phyloP scores from a whole-genome alignment of 2,113 vertebrate genomes.

The Plotosus lineatus region DNA sequence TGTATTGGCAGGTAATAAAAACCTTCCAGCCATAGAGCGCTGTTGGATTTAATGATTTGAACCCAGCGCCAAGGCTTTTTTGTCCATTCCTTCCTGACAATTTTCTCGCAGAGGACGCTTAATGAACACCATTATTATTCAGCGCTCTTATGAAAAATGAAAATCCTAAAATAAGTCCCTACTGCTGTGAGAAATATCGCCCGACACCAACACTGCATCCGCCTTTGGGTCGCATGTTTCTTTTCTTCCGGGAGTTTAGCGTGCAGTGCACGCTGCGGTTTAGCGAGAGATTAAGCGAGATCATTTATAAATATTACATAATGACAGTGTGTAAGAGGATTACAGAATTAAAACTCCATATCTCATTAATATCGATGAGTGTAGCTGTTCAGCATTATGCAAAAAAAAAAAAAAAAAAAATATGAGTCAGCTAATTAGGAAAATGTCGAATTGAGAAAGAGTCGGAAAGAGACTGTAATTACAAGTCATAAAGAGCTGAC shows the following conservation, averaged over 20 bases:
- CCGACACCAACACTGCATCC: constrained; percentile 3
- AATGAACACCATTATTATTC: constrained; percentile 71
- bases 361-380: constrained; percentile 66
- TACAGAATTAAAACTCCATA: constrained; percentile 62
- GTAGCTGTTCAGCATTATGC: constrained; percentile 57
- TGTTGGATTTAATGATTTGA: constrained; percentile 70
- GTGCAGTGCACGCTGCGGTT: constrained; percentile 54
- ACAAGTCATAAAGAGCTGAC: constrained; percentile 40
- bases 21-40: constrained; percentile 60
- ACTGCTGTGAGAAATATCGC: constrained; percentile 34
- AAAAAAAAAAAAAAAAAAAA: constrained; percentile 51
- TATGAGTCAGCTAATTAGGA: constrained; percentile 64
- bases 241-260: constrained; percentile 41
- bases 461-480: constrained; percentile 53
- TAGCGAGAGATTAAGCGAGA: constrained; percentile 62
- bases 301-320: constrained; percentile 68
- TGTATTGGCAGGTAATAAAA: constrained; percentile 62
- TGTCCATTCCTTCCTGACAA: constrained; percentile 60
- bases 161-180: constrained; percentile 66
- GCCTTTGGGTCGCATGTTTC: constrained; percentile 55
- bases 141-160: constrained; percentile 61
- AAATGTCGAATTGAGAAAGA: constrained; percentile 18
- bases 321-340: constrained; percentile 60
- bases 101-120: constrained; percentile 64
- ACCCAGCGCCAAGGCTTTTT: constrained; percentile 63